phyloP scores from a whole-genome alignment of 2,113 vertebrate species.

The mouse (Mus musculus) region DNA sequence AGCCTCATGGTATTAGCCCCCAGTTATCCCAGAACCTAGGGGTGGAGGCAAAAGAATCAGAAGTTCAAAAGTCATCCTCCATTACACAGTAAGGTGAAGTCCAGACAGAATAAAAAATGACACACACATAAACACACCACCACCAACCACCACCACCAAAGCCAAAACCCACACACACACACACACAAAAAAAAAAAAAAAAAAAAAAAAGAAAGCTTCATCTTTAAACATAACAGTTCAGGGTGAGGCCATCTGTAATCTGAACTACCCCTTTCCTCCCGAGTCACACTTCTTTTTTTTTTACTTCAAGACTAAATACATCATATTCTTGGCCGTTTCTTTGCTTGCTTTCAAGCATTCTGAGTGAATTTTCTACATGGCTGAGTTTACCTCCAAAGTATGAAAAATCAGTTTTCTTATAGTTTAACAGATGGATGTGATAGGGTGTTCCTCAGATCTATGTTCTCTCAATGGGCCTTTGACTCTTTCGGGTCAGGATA shows the following conservation, averaged over 20 bases:
- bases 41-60: not conserved
- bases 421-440: slow-evolving; percentile 61
- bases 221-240: slow-evolving; percentile 57
- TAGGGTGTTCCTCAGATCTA: slow-evolving; percentile 64
- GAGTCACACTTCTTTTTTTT: slow-evolving; percentile 61
- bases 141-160: not conserved
- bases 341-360: slow-evolving; percentile 67
- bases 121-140: not conserved
- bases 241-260: slow-evolving; percentile 59
- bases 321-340: slow-evolving; percentile 70
- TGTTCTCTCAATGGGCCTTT: slow-evolving; percentile 53
- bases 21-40: too few species aligned
- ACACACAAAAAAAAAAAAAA: not conserved
- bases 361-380: slow-evolving; percentile 78
- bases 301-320: slow-evolving; percentile 75
- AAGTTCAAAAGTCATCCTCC: not conserved
- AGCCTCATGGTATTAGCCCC: too few species aligned
- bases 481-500: slow-evolving; percentile 69
- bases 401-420: slow-evolving; percentile 76
- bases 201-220: slow-evolving; percentile 31
- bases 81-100: not conserved
- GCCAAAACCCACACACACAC: not conserved
- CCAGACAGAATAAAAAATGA: not conserved
- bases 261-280: slow-evolving; percentile 61
- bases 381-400: slow-evolving; percentile 77